Base-by-base conservation (phyloP, 2,888 invertebrate species). In the Cyclophora albipunctata region DNA sequence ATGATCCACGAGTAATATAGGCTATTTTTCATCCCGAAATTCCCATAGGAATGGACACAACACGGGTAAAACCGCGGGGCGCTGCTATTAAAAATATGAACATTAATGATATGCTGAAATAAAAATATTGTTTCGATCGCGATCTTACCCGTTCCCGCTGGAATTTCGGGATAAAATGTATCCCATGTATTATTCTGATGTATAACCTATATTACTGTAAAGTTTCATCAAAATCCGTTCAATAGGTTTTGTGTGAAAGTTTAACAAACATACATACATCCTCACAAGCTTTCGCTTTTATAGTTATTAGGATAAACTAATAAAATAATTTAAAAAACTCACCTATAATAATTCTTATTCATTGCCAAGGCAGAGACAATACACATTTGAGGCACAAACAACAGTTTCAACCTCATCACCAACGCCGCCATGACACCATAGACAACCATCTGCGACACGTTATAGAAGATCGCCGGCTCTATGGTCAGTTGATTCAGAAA, bases 381-480 rank as follows among this genome's bases (percentile, higher is more conserved):
- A 71, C 95, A 95, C 66, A 96, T 78, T 62, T 95, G 95, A 0
- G 95, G 94, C 1, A 93, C 93, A 75, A 94, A 91, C 62, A 96
- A 91, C 48, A 95, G 73, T 68, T 96, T 95, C 45, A 96, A 73
- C 7, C 96, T 81, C 94, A 95, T 95, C 4, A 96, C 91, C 6
- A 95, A 73, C 2, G 84, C 71, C n/a, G 95, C 94, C 93, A 95
- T 93, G 0, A 91, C 67, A 2, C 91, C 90, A 73, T 93, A 96
- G 41, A 93, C 93, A 40, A 88, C 78, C 77, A 93, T 86, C 71
- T 96, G 96, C 5, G 93, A 82, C 35, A 93, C 75, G 71, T 93
- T 93, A 72, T 94, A 96, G 49, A 93, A 89, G 40, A 92, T 71
- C 0, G 90, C 90, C 7, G 91, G 84, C 44, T 92, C 92, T 42